Evolutionary conservation across 2,113 vertebrate genomes (phyloP).

Genomic region (Colius striatus): DNA sequence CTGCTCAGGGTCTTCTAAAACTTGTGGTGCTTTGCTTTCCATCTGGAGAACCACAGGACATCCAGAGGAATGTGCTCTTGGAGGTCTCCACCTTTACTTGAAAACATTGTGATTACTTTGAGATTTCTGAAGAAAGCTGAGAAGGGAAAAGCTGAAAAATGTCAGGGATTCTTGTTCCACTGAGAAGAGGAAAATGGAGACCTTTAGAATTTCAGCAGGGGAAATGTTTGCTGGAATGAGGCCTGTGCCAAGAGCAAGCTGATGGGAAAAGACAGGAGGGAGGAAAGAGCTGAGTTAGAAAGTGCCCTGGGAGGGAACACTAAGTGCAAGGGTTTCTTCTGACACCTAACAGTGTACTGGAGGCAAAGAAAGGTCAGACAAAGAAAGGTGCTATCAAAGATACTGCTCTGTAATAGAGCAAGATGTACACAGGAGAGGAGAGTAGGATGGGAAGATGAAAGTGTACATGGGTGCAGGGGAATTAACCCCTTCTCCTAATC

Average conservation of each 20-base stretch:
- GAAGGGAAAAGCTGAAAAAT: slow-evolving; percentile 11
- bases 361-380: background rate
- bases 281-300: background rate
- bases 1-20: background rate
- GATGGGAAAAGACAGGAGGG: background rate
- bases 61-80: background rate
- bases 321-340: background rate
- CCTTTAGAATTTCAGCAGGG: background rate
- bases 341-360: background rate
- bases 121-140: background rate
- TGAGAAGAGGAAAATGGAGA: background rate
- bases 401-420: background rate
- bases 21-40: background rate
- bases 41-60: background rate
- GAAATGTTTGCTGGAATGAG: background rate
- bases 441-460: background rate
- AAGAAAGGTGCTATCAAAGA: background rate
- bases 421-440: background rate
- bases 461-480: background rate
- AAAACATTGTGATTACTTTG: background rate
- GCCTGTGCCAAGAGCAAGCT: slow-evolving; percentile 12
- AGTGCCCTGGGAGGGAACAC: background rate
- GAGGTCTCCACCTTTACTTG: background rate
- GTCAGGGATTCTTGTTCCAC: background rate
- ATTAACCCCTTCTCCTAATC: background rate